A percentile compares a stretch with the other conserved stretches of the same genome.
Conservation (phyloP, 2,113 vertebrate genomes). For the Arizona elegans region DNA sequence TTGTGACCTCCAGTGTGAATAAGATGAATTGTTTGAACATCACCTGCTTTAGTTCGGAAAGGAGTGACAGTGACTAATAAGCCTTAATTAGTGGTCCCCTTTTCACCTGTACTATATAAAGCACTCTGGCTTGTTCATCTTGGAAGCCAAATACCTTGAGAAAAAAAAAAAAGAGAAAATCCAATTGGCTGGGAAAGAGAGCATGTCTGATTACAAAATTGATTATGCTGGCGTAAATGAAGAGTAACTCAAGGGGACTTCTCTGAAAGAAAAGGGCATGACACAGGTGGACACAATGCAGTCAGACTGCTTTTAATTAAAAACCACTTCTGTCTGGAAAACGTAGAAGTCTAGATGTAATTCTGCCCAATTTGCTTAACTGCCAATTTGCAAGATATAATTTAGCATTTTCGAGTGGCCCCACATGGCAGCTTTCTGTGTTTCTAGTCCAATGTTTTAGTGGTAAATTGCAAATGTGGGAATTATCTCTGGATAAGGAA, state of each 20-base stretch:
- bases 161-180: slow-evolving; percentile 30
- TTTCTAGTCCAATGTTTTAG: neutral
- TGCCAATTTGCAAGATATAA: slow-evolving; percentile 23
- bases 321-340: slow-evolving; percentile 1
- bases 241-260: slow-evolving; percentile 8
- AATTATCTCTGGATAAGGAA: neutral
- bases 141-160: neutral
- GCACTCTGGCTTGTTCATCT: slow-evolving; percentile 16
- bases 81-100: slow-evolving; percentile 56
- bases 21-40: slow-evolving; percentile 45
- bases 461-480: neutral
- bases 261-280: neutral
- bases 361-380: slow-evolving; percentile 23
- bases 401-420: neutral
- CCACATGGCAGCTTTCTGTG: neutral
- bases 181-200: slow-evolving; percentile 13
- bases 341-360: neutral
- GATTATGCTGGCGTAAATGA: slow-evolving; percentile 41
- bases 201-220: neutral
- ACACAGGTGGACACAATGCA: slow-evolving; percentile 17
- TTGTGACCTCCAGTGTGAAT: slow-evolving; percentile 53
- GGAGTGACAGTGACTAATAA: slow-evolving; percentile 53
- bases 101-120: slow-evolving; percentile 36
- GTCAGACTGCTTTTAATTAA: slow-evolving; percentile 17
- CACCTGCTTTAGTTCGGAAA: slow-evolving; percentile 40